These are phyloP conservation scores for Athalia rosae DNA, from an alignment of 2,888 invertebrate genomes.

Conservation along the genomic window DNA sequence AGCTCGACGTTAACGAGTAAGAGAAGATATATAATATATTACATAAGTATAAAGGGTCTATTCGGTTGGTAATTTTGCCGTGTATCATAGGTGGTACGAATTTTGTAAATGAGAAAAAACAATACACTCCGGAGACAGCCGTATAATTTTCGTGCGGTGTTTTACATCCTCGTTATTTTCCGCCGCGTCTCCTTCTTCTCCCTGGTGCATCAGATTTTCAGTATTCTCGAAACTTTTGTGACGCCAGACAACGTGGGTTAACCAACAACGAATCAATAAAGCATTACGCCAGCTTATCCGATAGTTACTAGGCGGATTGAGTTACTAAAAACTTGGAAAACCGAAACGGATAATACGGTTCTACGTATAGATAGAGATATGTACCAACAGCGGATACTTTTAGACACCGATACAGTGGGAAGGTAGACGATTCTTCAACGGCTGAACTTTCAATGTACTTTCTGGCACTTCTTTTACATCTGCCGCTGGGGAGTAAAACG, in stretches of 20 bases:
- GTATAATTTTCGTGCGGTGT: too few species aligned
- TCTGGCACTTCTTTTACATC: not conserved
- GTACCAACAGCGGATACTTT: not conserved
- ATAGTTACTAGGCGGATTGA: not conserved
- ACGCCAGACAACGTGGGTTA: slow-evolving; percentile 7
- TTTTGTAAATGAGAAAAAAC: too few species aligned
- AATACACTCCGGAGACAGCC: too few species aligned
- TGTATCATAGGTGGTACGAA: too few species aligned
- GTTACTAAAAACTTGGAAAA: slow-evolving; percentile 15
- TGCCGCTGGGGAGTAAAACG: not conserved
- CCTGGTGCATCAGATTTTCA: not conserved
- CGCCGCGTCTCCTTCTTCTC: not conserved
- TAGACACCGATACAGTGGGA: not conserved
- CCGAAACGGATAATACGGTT: not conserved
- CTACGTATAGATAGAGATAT: too few species aligned
- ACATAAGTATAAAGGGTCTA: too few species aligned
- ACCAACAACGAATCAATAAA: slow-evolving; percentile 25
- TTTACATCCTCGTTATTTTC: too few species aligned
- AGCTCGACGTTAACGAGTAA: too few species aligned
- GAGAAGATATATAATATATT: too few species aligned
- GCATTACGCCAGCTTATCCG: not conserved
- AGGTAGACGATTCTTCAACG: too few species aligned
- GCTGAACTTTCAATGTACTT: too few species aligned
- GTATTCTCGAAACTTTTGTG: slow-evolving; percentile 3
- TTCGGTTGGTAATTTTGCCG: too few species aligned